Evolutionary conservation across 53 echinoderm and acorn worm species (phyloP).

Genomic region (Arbacia lixula): DNA sequence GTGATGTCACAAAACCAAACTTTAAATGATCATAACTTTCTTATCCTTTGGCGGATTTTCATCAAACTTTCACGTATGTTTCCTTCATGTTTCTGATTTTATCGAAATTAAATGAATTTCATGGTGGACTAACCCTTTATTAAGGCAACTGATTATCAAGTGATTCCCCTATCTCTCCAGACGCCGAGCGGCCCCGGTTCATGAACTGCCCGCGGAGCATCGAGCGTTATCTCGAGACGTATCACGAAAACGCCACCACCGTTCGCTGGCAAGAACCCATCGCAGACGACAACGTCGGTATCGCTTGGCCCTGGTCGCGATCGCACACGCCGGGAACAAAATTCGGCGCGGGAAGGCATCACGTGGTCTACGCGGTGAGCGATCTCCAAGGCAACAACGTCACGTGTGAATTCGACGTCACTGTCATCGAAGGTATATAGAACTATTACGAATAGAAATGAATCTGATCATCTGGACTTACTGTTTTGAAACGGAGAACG

Average conservation of each 20-base stretch:
- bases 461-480: no score
- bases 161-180: conserved; percentile 37
- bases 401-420: conserved; percentile 67
- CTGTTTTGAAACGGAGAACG: no score
- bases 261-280: conserved; percentile 66
- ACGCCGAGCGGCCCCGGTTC: conserved; percentile 62
- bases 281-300: conserved; percentile 63
- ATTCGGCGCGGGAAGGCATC: conserved; percentile 67
- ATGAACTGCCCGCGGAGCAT: conserved; percentile 58
- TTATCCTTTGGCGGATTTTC: no score
- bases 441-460: no score
- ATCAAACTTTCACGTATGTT: no score
- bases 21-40: no score
- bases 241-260: conserved; percentile 41
- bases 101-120: no score
- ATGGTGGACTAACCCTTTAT: no score
- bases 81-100: no score
- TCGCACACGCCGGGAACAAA: conserved; percentile 67
- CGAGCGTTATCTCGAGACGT: conserved; percentile 35
- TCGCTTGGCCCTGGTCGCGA: conserved; percentile 44
- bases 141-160: no score
- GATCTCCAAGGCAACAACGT: conserved; percentile 67
- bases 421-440: conserved; percentile 58
- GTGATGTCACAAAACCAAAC: no score
- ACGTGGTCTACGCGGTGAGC: conserved; percentile 48